Evolutionary conservation across 2,797 vertebrate genomes (phyloP).

Genomic region (Oreortyx pictus): DNA sequence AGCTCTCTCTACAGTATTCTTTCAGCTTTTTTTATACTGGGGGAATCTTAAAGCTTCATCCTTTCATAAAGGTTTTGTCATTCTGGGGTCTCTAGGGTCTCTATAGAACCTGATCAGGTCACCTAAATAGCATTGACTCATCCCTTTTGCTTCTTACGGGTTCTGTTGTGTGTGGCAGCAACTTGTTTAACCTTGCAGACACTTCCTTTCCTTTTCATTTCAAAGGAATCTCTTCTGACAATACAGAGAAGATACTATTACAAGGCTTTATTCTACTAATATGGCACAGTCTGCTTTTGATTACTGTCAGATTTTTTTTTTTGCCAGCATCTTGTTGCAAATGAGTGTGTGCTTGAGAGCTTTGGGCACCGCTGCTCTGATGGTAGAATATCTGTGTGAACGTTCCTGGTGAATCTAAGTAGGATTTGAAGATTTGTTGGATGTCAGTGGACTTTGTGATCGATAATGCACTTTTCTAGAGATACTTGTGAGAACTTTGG

Average conservation of each 20-base stretch:
- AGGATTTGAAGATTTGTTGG: slow-evolving; percentile 9
- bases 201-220: not conserved
- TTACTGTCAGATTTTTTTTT: not conserved
- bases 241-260: not conserved
- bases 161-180: not conserved
- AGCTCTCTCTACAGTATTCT: not conserved
- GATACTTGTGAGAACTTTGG: not conserved
- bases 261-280: slow-evolving; percentile 11
- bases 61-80: not conserved
- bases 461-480: not conserved
- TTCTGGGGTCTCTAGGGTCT: not conserved
- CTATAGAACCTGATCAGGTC: not conserved
- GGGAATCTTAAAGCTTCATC: not conserved
- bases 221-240: not conserved
- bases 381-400: not conserved
- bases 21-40: not conserved
- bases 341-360: not conserved
- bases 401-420: not conserved
- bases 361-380: not conserved
- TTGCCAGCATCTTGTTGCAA: slow-evolving; percentile 17
- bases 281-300: not conserved
- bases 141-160: not conserved
- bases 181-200: not conserved
- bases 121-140: not conserved
- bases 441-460: not conserved